These are phyloP conservation scores for Toxotes lorentzi DNA, from an alignment of 2,797 vertebrate genomes.

Conservation along the genomic window DNA sequence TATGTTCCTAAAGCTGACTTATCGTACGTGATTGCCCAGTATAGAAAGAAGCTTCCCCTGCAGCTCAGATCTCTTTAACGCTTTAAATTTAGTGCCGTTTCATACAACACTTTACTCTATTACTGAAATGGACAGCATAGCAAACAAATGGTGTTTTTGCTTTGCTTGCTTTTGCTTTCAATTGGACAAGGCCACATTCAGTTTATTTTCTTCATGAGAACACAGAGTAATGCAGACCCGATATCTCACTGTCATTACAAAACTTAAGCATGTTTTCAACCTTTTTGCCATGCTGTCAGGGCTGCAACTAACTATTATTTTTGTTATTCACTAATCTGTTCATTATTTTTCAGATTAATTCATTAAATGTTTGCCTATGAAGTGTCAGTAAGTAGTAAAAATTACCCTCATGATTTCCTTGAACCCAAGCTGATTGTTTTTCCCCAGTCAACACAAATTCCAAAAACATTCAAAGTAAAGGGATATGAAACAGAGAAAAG, in stretches of 20 bases:
- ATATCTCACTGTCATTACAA: neutral
- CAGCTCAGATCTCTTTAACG: slow-evolving; percentile 14
- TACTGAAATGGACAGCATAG: neutral
- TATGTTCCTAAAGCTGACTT: slow-evolving; percentile 45
- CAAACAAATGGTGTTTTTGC: neutral
- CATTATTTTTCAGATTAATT: neutral
- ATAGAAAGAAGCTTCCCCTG: slow-evolving; percentile 33
- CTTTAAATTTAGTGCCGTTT: neutral
- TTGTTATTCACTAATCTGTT: neutral
- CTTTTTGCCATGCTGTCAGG: neutral
- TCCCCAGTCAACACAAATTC: neutral
- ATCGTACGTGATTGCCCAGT: slow-evolving; percentile 34
- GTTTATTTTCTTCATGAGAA: neutral
- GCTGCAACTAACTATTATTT: neutral
- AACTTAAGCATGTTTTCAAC: neutral
- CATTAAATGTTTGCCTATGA: neutral
- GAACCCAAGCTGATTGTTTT: neutral
- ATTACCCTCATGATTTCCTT: neutral
- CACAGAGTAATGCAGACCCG: neutral
- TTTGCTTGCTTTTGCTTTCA: neutral
- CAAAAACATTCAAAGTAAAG: neutral
- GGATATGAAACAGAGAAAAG: neutral
- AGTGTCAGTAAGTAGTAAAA: neutral
- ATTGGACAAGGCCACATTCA: neutral
- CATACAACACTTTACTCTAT: neutral